Percentiles rank a stretch among this genome's conserved stretches.
These are phyloP conservation scores for Agriopis aurantiaria DNA, from an alignment of 2,888 invertebrate species.

Conservation along the genomic window DNA sequence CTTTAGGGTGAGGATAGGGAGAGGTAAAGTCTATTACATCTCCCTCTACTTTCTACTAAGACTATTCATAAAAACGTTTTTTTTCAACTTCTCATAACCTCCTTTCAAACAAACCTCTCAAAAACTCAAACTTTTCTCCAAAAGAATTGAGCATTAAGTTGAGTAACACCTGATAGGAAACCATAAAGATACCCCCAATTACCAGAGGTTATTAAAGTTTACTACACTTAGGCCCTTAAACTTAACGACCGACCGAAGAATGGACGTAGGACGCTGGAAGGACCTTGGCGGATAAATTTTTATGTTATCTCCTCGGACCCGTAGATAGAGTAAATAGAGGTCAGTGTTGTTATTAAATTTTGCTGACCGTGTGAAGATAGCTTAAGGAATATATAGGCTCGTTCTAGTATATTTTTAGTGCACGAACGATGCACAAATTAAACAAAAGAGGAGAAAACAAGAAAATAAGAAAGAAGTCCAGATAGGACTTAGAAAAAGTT, in stretches of 20 bases:
- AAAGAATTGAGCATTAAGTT: conserved; percentile 52
- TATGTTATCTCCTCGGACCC: conserved; percentile 28
- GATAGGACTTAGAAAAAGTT: too few relatives aligned
- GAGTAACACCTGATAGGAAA: conserved; percentile 60
- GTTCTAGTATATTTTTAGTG: neutral
- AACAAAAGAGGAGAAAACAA: too few relatives aligned
- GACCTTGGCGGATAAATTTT: conserved; percentile 32
- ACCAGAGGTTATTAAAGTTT: conserved; percentile 66
- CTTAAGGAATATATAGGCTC: neutral
- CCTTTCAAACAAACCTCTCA: neutral
- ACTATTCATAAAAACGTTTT: too few relatives aligned
- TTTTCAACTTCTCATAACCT: neutral
- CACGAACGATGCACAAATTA: too few relatives aligned
- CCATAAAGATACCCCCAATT: conserved; percentile 62
- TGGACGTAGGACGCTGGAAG: conserved; percentile 42
- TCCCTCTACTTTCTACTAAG: too few relatives aligned
- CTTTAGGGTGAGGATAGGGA: too few relatives aligned
- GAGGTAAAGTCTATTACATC: too few relatives aligned
- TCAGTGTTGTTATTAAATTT: conserved; percentile 20
- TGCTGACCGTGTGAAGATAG: conserved; percentile 26
- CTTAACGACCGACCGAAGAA: conserved; percentile 62
- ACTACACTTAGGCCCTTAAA: conserved; percentile 60
- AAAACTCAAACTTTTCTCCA: conserved; percentile 32
- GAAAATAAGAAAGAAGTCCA: too few relatives aligned
- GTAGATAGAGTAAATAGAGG: conserved; percentile 17